These are phyloP conservation scores for Scaptomyza caliginosa DNA, from an alignment of 2,888 invertebrate species.

Conservation along the genomic window DNA sequence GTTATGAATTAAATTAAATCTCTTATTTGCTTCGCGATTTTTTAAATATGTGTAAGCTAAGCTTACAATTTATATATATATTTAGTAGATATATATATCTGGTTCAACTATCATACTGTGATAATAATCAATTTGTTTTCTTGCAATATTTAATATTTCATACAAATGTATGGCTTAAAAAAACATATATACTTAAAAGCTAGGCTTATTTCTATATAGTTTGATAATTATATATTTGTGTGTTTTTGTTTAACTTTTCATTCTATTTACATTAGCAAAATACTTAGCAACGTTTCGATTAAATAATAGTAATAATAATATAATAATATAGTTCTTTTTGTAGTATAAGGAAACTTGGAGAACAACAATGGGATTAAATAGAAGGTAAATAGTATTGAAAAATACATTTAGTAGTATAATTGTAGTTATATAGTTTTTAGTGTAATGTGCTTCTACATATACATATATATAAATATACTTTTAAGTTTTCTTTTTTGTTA, in stretches of 20 bases:
- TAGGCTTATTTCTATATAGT: background rate
- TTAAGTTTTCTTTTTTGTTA: too few species aligned
- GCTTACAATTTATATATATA: constrained; percentile 47
- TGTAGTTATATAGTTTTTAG: constrained; percentile 6
- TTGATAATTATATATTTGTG: background rate
- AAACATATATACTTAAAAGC: background rate
- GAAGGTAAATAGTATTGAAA: background rate
- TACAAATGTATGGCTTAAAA: background rate
- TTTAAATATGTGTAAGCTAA: constrained; percentile 53
- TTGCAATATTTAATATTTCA: background rate
- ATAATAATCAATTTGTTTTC: background rate
- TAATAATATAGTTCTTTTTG: constrained; percentile 22
- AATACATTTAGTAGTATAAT: constrained; percentile 9
- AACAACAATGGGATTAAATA: constrained; percentile 37
- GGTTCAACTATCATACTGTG: constrained; percentile 22
- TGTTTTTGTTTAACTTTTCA: too few species aligned
- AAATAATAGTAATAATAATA: background rate
- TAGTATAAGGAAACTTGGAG: constrained; percentile 68
- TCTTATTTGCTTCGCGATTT: constrained; percentile 27
- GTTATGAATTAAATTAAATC: constrained; percentile 27
- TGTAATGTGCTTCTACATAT: background rate
- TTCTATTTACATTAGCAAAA: constrained; percentile 64
- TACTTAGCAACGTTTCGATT: constrained; percentile 36
- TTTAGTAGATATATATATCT: constrained; percentile 2
- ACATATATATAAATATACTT: constrained; percentile 1